phyloP scores from a whole-genome alignment of 2,113 vertebrate species.

The Callipepla squamata region DNA sequence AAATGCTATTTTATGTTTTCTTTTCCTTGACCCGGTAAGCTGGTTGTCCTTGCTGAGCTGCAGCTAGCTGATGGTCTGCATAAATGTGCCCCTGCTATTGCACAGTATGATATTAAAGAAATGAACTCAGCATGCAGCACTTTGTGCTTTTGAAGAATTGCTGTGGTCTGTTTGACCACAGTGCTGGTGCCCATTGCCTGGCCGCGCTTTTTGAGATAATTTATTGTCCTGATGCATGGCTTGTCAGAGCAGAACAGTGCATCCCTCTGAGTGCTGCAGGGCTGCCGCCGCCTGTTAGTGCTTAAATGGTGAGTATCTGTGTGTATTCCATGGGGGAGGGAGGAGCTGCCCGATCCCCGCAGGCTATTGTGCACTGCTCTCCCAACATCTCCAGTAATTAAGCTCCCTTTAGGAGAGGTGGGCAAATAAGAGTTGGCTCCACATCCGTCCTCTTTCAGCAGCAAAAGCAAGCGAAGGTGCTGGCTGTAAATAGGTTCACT shows the following conservation, averaged over 20 bases:
- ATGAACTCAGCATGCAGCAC: neutral
- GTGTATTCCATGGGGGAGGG: neutral
- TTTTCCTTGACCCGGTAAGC: neutral
- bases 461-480: neutral
- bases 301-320: neutral
- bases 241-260: neutral
- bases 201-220: neutral
- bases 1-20: neutral
- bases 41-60: neutral
- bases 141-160: neutral
- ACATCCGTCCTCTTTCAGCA: neutral
- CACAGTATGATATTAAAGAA: neutral
- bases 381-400: neutral
- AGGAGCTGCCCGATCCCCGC: accelerated
- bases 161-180: accelerated
- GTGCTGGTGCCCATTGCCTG: accelerated
- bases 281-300: accelerated
- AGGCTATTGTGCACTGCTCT: neutral
- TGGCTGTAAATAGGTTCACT: neutral
- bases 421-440: accelerated
- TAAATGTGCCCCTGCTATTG: neutral
- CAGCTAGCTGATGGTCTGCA: neutral
- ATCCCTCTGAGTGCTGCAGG: neutral
- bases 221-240: neutral
- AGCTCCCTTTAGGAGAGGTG: neutral